A percentile compares a stretch with the other conserved stretches of the same genome.
Conservation (phyloP, 1,140 invertebrate species). For the Diabrotica virgifera region DNA sequence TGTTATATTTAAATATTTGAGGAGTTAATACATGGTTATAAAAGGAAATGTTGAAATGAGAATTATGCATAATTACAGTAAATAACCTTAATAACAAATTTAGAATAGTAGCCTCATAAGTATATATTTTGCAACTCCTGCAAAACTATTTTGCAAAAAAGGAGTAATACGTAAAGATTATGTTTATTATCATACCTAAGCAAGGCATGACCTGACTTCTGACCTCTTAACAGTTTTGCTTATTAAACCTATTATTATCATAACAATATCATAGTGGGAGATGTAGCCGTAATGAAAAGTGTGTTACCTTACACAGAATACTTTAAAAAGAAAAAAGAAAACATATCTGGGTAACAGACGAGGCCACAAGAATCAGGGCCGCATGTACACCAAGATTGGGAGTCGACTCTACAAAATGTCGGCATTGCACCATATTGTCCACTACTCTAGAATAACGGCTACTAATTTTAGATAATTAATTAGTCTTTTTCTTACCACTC, state of each 20-base stretch:
- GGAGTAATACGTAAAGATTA: too few species aligned
- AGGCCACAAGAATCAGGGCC: slow-evolving; percentile 18
- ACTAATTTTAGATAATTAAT: background rate
- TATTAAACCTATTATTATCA: background rate
- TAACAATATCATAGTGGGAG: background rate
- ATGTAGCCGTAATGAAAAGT: slow-evolving; percentile 1
- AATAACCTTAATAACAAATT: too few species aligned
- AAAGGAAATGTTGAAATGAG: too few species aligned
- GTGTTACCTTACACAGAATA: background rate
- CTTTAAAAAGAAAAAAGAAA: slow-evolving; percentile 3
- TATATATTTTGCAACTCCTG: too few species aligned
- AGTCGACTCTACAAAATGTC: slow-evolving; percentile 31
- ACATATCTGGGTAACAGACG: slow-evolving; percentile 18
- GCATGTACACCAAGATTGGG: slow-evolving; percentile 18
- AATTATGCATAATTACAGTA: too few species aligned
- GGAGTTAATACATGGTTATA: too few species aligned
- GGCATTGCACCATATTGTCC: slow-evolving; percentile 24
- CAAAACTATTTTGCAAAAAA: too few species aligned
- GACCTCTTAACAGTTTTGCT: background rate
- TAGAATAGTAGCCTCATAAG: too few species aligned
- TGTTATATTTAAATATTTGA: too few species aligned
- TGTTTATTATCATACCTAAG: slow-evolving; percentile 1
- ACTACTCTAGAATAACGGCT: background rate
- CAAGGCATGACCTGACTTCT: background rate
- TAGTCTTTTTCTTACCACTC: slow-evolving; percentile 36